Percentiles rank a stretch among this genome's conserved stretches.
These are phyloP conservation scores for Drosophila setifemur DNA, from an alignment of 1,140 invertebrate genomes.

Conservation along the genomic window DNA sequence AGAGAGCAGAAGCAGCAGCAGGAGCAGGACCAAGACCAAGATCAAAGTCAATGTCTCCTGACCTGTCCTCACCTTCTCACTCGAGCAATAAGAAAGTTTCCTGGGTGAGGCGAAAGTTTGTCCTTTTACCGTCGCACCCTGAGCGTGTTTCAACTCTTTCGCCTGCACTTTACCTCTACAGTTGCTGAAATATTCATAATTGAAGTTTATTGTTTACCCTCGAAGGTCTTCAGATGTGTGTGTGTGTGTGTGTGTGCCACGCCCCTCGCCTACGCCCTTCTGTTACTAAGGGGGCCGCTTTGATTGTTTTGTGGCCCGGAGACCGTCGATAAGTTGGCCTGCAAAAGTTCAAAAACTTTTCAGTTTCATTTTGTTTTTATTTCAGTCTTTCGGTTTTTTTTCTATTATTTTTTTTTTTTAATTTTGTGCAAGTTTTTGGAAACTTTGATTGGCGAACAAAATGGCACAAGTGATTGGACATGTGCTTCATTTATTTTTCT, in stretches of 20 bases:
- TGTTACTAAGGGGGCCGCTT: constrained; percentile 35
- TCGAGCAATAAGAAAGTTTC: constrained; percentile 56
- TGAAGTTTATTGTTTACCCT: constrained; percentile 73
- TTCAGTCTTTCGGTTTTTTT: constrained; percentile 7
- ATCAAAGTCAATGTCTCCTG: constrained; percentile 73
- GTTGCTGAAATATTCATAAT: constrained; percentile 72
- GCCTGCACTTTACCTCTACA: constrained; percentile 22
- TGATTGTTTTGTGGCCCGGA: constrained; percentile 68
- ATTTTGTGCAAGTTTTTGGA: constrained; percentile 16
- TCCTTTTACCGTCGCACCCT: constrained; percentile 52
- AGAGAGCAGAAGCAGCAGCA: constrained; percentile 2
- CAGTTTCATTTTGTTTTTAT: constrained; percentile 19
- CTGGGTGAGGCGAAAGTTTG: constrained; percentile 60
- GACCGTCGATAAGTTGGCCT: constrained; percentile 45
- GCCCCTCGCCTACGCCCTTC: constrained; percentile 8
- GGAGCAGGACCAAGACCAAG: constrained; percentile 43
- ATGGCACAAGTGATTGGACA: constrained; percentile 47
- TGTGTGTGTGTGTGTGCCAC: constrained; percentile 18
- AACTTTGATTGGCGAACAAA: constrained; percentile 45
- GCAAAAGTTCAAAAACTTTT: constrained; percentile 41
- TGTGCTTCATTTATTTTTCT: constrained; percentile 32
- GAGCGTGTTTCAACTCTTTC: constrained; percentile 39
- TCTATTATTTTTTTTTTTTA: constrained; percentile 5
- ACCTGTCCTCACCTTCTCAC: constrained; percentile 57
- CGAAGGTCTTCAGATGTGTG: not conserved